A percentile compares a stretch with the other conserved stretches of the same genome.
Evolutionary conservation across 2,797 vertebrate species (phyloP).

Genomic region (Phoxinus dragarum): DNA sequence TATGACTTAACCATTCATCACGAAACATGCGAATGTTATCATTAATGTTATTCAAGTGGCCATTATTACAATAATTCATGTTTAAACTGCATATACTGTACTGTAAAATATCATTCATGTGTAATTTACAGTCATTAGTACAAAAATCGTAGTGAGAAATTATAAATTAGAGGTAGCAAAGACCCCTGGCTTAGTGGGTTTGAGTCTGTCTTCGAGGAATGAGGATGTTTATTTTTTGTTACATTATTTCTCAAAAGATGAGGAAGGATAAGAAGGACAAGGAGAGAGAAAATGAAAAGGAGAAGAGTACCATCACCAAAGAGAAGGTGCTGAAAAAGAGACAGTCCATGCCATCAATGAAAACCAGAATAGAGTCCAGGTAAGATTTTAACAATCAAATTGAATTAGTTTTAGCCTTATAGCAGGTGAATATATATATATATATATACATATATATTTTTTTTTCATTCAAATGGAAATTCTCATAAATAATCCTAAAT

Average conservation of each 20-base stretch:
- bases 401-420: neutral
- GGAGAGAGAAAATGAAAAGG: constrained; percentile 93
- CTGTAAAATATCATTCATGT: neutral
- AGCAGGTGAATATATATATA: neutral
- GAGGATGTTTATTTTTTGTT: neutral
- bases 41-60: neutral
- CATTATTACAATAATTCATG: neutral
- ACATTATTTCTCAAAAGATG: constrained; percentile 69
- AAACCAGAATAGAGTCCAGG: constrained; percentile 81
- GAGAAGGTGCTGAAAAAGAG: constrained; percentile 91
- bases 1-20: neutral
- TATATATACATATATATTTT: too few relatives aligned
- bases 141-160: neutral
- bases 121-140: neutral
- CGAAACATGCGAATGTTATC: neutral
- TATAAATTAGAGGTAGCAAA: neutral
- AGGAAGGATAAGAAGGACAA: constrained; percentile 98
- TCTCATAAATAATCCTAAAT: neutral
- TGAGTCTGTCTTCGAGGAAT: neutral
- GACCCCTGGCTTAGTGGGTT: too few relatives aligned
- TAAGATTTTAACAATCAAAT: constrained; percentile 53
- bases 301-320: constrained; percentile 88
- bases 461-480: neutral
- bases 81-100: too few relatives aligned
- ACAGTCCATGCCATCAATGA: constrained; percentile 84